phyloP scores from a whole-genome alignment of 1,140 invertebrate genomes.

The Nymphalis io region DNA sequence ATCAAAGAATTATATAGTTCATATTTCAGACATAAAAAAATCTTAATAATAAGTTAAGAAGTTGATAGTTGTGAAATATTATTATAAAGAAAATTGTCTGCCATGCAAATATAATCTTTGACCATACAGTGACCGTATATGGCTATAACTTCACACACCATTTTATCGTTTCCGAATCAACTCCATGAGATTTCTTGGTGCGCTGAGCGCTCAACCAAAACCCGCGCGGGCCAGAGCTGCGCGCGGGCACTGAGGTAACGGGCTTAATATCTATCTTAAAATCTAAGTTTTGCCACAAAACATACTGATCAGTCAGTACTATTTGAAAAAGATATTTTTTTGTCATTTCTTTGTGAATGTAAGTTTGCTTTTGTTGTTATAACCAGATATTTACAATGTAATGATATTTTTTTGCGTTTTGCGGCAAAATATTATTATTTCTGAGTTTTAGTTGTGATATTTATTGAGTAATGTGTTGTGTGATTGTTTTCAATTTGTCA shows the following conservation, averaged over 20 bases:
- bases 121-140: background rate
- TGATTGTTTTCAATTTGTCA: background rate
- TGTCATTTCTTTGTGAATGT: too few relatives aligned
- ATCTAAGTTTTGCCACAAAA: slow-evolving; percentile 43
- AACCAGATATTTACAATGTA: slow-evolving; percentile 1
- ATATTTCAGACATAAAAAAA: too few relatives aligned
- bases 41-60: too few relatives aligned
- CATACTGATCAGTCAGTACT: background rate
- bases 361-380: background rate
- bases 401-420: background rate
- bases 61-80: too few relatives aligned
- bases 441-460: slow-evolving; percentile 29
- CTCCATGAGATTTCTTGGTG: slow-evolving; percentile 65
- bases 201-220: slow-evolving; percentile 55
- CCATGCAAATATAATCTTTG: background rate
- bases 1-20: too few relatives aligned
- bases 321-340: too few relatives aligned
- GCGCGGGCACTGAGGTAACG: slow-evolving; percentile 71
- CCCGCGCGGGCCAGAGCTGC: slow-evolving; percentile 70
- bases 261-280: slow-evolving; percentile 61
- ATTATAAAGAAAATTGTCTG: too few relatives aligned
- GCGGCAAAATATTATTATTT: slow-evolving; percentile 21
- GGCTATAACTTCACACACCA: slow-evolving; percentile 35
- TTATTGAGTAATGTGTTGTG: background rate
- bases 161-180: slow-evolving; percentile 42